A percentile compares a stretch with the other conserved stretches of the same genome.
Conservation (phyloP, 1,140 invertebrate genomes). For the Aphelenchoides besseyi region DNA sequence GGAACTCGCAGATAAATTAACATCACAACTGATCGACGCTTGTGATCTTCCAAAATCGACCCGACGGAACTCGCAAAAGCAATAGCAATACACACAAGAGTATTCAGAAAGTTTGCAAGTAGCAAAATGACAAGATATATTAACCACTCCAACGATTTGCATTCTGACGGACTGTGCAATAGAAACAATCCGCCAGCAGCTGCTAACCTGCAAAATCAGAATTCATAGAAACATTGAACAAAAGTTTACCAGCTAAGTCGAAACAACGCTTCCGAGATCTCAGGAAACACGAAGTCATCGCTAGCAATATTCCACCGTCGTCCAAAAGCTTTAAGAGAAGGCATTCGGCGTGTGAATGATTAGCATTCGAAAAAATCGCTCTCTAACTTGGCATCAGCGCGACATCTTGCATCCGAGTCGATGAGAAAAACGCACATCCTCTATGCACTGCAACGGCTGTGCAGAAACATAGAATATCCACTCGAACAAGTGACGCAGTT, state of each 20-base stretch:
- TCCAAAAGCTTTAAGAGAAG: constrained; percentile 51
- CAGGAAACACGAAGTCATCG: constrained; percentile 54
- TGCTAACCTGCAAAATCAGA: constrained; percentile 37
- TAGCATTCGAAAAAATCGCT: neutral
- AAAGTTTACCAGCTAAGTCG: constrained; percentile 46
- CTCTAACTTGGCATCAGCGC: neutral
- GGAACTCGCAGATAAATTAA: constrained; percentile 56
- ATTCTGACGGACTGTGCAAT: constrained; percentile 50
- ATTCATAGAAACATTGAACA: constrained; percentile 7
- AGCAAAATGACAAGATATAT: constrained; percentile 42
- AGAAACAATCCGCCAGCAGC: constrained; percentile 45
- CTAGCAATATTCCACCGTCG: constrained; percentile 54
- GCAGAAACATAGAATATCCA: neutral
- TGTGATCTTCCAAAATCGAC: constrained; percentile 53
- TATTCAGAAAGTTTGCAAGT: constrained; percentile 40
- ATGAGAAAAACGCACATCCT: neutral
- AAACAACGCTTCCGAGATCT: constrained; percentile 50
- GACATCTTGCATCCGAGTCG: neutral
- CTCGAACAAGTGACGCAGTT: neutral
- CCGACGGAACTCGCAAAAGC: constrained; percentile 43
- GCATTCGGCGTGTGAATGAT: constrained; percentile 34
- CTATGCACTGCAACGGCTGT: neutral
- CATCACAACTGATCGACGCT: constrained; percentile 35
- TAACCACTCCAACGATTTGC: constrained; percentile 37
- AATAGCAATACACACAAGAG: constrained; percentile 32